These are phyloP conservation scores for Myiopsitta monachus DNA, from an alignment of 2,113 vertebrate species.

Conservation along the genomic window DNA sequence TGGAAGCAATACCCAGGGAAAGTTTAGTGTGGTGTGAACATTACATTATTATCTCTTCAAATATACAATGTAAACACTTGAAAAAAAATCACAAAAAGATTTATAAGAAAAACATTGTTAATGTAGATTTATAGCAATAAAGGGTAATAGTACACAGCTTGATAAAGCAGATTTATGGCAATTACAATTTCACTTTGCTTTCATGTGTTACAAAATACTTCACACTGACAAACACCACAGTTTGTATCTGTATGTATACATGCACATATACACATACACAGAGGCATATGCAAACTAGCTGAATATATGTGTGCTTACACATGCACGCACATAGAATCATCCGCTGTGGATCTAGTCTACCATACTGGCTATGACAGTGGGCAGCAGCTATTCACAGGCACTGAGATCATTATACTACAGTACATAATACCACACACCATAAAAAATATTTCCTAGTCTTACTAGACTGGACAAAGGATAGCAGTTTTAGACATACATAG, in stretches of 20 bases:
- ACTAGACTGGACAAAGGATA: neutral
- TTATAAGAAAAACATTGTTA: neutral
- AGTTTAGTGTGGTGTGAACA: neutral
- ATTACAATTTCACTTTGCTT: neutral
- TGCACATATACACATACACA: neutral
- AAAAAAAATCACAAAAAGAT: neutral
- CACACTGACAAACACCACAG: neutral
- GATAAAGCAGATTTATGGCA: neutral
- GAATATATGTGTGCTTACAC: neutral
- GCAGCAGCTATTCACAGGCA: neutral
- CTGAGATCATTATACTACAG: neutral
- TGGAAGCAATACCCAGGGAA: neutral
- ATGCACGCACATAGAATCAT: fast-evolving
- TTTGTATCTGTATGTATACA: neutral
- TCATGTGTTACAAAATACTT: neutral
- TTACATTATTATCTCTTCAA: neutral
- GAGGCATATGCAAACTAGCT: neutral
- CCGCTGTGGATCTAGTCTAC: neutral
- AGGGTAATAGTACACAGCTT: neutral
- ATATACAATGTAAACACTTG: neutral
- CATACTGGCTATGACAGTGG: neutral
- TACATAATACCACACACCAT: neutral
- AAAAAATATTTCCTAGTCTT: neutral
- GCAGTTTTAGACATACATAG: neutral
- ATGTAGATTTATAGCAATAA: neutral